A percentile compares a stretch with the other conserved stretches of the same genome.
Evolutionary conservation across 2,888 invertebrate species (phyloP).

Genomic region (Agelastica alni): DNA sequence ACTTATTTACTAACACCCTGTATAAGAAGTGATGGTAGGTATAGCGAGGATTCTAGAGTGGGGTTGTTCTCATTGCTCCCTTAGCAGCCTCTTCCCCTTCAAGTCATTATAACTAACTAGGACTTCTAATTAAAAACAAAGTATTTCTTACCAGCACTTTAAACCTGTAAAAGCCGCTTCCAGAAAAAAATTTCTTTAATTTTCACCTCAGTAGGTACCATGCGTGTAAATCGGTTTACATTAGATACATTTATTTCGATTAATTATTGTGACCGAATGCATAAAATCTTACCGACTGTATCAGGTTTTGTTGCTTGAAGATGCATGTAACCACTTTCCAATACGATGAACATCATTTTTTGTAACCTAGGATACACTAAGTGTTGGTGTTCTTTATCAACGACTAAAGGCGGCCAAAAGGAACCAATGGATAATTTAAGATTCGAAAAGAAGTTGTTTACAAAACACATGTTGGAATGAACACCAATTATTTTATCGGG

Average conservation of each 20-base stretch:
- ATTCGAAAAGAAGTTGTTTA: conserved; percentile 19
- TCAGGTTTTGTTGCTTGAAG: conserved; percentile 89
- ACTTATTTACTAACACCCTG: too few species aligned
- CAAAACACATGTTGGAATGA: conserved; percentile 62
- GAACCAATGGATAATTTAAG: conserved; percentile 32
- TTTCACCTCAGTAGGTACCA: too few species aligned
- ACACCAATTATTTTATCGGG: conserved; percentile 63
- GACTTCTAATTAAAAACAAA: too few species aligned
- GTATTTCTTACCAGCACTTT: too few species aligned
- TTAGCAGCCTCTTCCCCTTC: too few species aligned
- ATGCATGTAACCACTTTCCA: conserved; percentile 70
- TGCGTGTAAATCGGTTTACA: too few species aligned
- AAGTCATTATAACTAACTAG: too few species aligned
- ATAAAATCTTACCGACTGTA: conserved; percentile 70
- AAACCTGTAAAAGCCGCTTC: too few species aligned
- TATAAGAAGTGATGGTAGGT: too few species aligned
- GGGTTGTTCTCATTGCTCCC: too few species aligned
- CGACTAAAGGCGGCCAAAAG: conserved; percentile 49
- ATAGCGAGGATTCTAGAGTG: too few species aligned
- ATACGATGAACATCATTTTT: conserved; percentile 54
- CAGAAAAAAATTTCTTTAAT: too few species aligned
- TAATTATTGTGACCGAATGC: neutral
- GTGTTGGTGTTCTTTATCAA: conserved; percentile 58
- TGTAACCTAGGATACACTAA: conserved; percentile 60
- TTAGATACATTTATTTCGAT: neutral